These are phyloP conservation scores for Condylostylus longicornis DNA, from an alignment of 1,140 invertebrate species.

Conservation along the genomic window DNA sequence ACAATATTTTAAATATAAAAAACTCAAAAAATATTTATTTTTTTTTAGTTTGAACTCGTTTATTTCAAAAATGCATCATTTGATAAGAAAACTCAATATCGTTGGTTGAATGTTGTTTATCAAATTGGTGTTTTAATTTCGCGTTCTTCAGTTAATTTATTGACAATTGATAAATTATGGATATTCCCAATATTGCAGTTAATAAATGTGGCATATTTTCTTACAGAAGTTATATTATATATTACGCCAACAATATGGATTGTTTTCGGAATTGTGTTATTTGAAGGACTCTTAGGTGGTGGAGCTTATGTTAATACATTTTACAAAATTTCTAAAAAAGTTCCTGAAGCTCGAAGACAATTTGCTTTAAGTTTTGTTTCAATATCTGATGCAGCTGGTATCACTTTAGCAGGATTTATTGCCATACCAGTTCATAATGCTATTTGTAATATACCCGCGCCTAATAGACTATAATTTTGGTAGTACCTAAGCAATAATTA, in stretches of 20 bases:
- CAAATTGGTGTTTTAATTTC: slow-evolving; percentile 82
- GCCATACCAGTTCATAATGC: slow-evolving; percentile 59
- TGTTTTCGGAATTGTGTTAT: slow-evolving; percentile 54
- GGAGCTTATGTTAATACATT: slow-evolving; percentile 79
- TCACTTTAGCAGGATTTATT: slow-evolving; percentile 53
- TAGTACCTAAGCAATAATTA: too few species aligned
- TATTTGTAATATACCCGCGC: slow-evolving; percentile 45
- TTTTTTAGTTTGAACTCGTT: slow-evolving; percentile 57
- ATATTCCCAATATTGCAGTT: slow-evolving; percentile 61
- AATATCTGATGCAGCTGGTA: slow-evolving; percentile 58
- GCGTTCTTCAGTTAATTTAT: slow-evolving; percentile 63
- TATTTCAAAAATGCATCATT: slow-evolving; percentile 53
- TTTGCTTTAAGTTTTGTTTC: slow-evolving; percentile 53
- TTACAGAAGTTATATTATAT: slow-evolving; percentile 51
- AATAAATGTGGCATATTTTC: slow-evolving; percentile 50
- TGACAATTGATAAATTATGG: slow-evolving; percentile 56
- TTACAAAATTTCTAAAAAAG: slow-evolving; percentile 56
- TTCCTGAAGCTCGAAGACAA: slow-evolving; percentile 40
- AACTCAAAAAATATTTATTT: background rate
- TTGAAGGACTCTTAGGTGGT: slow-evolving; percentile 72
- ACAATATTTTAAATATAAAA: background rate
- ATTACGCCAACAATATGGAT: slow-evolving; percentile 63
- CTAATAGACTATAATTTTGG: too few species aligned
- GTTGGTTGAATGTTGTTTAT: slow-evolving; percentile 72
- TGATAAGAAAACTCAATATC: slow-evolving; percentile 52